Base-by-base conservation (phyloP, 2,888 invertebrate species). In the Drosophila limbata region DNA sequence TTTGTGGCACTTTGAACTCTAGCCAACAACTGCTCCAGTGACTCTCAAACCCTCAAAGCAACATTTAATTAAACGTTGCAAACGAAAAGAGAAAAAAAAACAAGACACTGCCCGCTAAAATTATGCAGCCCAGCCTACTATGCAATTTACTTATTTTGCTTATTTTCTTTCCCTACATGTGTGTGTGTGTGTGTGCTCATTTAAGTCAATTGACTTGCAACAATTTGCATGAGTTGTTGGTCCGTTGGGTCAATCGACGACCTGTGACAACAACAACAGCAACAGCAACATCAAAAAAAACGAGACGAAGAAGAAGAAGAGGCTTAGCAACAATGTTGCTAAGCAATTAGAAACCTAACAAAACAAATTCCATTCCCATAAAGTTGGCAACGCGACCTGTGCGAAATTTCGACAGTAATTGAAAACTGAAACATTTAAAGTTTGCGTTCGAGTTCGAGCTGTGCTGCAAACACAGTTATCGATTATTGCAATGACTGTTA, bases 1-100 rank as follows among this genome's bases (percentile, higher is more conserved):
- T 81, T 82, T 80, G 74, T 84, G 79, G 81, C 81, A 81, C 81
- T 81, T 81, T 81, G 80, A 84, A 84, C 83, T 80, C 77, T 73
- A 45, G 55, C 71, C 48, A 50, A 51, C 55, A 47, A 52, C 53
- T 75, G 75, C 60, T 76, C 72, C 76, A 76, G 63, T 76, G 75
- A 69, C 72, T 75, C 53, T 75, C 57, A 72, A 75, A 76, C 31
- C 19, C 4, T 44, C 33, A 55, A 75, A 66, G 44, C 56, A 45
- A 9, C 15, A 64, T 63, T 69, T 66, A 67, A 75, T 70, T 69
- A 70, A 67, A 73, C 52, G 61, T 57, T 68, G 59, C 72, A 59
- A 42, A 15, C 40, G 17, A 37, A 59, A 39, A 25, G 19, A 33
- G 2, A 5, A 50, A 35, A 50, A 35, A 19, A 45, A 13, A 6